These are phyloP conservation scores for Doris montereyensis DNA, from an alignment of 2,888 invertebrate species.

Conservation along the genomic window DNA sequence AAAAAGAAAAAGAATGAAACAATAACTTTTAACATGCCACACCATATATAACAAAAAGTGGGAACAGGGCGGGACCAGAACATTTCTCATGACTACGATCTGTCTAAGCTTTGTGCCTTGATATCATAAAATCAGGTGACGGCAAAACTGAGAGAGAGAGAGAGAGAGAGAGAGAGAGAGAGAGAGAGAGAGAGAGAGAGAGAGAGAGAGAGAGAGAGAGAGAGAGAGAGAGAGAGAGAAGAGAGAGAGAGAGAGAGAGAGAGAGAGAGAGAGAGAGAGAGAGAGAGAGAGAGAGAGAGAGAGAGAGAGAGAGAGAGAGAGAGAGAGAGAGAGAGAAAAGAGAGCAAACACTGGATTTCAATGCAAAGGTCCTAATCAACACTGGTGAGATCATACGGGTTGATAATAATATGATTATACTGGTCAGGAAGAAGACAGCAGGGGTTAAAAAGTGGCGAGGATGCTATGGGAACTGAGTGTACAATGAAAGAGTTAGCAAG, in stretches of 20 bases:
- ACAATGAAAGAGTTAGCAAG: too few relatives aligned
- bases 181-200: neutral
- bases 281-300: neutral
- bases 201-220: neutral
- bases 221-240: neutral
- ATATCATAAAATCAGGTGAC: neutral
- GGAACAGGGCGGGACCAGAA: too few relatives aligned
- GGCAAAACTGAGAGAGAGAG: neutral
- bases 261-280: neutral
- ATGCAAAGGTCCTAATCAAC: too few relatives aligned
- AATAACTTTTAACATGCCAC: too few relatives aligned
- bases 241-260: neutral
- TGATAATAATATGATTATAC: too few relatives aligned
- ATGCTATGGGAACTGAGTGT: too few relatives aligned
- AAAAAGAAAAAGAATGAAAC: too few relatives aligned
- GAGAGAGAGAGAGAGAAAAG: neutral
- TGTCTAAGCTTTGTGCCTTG: conserved; percentile 18
- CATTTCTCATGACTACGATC: too few relatives aligned
- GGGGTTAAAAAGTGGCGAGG: too few relatives aligned
- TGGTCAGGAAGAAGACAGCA: too few relatives aligned
- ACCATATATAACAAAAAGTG: too few relatives aligned
- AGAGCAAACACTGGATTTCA: neutral
- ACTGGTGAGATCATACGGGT: too few relatives aligned
- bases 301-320: neutral
- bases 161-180: neutral